These are phyloP conservation scores for Sarcophaga peregrina DNA, from an alignment of 1,140 invertebrate species.

Conservation along the genomic window DNA sequence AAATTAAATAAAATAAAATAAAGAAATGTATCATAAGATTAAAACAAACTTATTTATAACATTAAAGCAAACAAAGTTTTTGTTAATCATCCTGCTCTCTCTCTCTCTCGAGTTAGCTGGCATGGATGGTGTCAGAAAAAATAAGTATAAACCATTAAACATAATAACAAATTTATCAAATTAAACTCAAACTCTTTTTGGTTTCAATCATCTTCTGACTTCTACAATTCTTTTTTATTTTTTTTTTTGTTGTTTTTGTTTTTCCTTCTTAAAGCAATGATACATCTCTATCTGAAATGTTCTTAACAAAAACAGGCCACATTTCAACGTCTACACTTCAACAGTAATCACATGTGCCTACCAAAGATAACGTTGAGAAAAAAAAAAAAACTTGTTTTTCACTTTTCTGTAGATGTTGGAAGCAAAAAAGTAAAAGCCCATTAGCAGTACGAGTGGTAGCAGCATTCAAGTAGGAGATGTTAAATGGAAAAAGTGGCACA, in stretches of 20 bases:
- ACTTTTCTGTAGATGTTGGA: not conserved
- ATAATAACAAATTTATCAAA: constrained; percentile 41
- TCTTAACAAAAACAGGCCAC: not conserved
- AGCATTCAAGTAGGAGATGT: constrained; percentile 11
- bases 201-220: not conserved
- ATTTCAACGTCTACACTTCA: constrained; percentile 11
- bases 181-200: constrained; percentile 30
- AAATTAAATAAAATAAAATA: not conserved
- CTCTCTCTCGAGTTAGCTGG: too few relatives aligned
- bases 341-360: constrained; percentile 30
- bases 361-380: constrained; percentile 26
- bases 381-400: constrained; percentile 15
- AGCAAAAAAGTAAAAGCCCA: constrained; percentile 28
- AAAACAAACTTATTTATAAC: constrained; percentile 22
- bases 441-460: constrained; percentile 22
- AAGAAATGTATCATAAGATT: constrained; percentile 22
- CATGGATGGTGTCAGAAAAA: not conserved
- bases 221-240: not conserved
- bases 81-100: not conserved
- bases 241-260: not conserved
- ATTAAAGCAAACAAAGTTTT: constrained; percentile 11
- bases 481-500: constrained; percentile 33
- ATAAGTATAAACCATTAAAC: constrained; percentile 22
- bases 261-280: not conserved
- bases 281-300: not conserved